Conservation (phyloP, 2,888 invertebrate genomes). For the Drosophila kambysellisi region DNA sequence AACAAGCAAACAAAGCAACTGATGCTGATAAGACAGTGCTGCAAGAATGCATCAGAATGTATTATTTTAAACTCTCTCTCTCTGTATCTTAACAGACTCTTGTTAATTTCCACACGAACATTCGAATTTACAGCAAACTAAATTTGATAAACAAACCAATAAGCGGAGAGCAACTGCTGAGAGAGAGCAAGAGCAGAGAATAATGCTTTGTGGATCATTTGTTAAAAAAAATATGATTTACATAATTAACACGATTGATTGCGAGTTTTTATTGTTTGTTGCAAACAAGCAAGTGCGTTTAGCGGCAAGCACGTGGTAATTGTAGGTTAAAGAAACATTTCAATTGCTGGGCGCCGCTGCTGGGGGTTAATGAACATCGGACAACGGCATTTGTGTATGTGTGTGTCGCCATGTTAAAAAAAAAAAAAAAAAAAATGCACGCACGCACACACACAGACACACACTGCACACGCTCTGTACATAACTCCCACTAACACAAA, state of each 20-base stretch:
- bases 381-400: slow-evolving; percentile 41
- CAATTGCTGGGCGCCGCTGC: slow-evolving; percentile 17
- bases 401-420: slow-evolving; percentile 58
- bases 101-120: slow-evolving; percentile 57
- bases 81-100: slow-evolving; percentile 42
- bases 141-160: slow-evolving; percentile 45
- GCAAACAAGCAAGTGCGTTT: slow-evolving; percentile 52
- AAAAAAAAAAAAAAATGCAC: slow-evolving; percentile 36
- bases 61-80: slow-evolving; percentile 6
- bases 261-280: slow-evolving; percentile 42
- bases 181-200: slow-evolving; percentile 13
- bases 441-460: slow-evolving; percentile 1
- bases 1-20: slow-evolving; percentile 2
- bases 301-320: slow-evolving; percentile 78
- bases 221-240: slow-evolving; percentile 72
- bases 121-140: slow-evolving; percentile 44
- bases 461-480: slow-evolving; percentile 7
- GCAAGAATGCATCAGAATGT: slow-evolving; percentile 15
- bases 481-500: slow-evolving; percentile 54
- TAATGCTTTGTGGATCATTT: slow-evolving; percentile 11
- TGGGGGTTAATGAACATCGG: slow-evolving; percentile 77
- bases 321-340: slow-evolving; percentile 79
- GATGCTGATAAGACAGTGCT: slow-evolving; percentile 54
- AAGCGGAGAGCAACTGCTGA: slow-evolving; percentile 5
- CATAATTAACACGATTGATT: slow-evolving; percentile 55